Evolutionary conservation across 2,888 invertebrate species (phyloP).

Genomic region (Drosophila hamatofila): DNA sequence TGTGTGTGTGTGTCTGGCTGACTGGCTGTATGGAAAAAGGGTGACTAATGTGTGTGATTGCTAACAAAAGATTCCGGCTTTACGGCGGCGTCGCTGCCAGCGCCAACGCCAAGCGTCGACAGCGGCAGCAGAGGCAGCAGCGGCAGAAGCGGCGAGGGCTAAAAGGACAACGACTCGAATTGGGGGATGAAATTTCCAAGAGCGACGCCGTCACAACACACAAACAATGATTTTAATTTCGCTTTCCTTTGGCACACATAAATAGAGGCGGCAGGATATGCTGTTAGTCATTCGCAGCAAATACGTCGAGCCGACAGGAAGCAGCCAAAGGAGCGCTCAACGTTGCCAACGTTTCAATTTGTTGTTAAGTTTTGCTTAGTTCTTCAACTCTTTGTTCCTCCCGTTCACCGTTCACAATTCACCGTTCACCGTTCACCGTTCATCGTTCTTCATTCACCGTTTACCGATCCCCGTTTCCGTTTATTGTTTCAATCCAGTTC

Average conservation of each 20-base stretch:
- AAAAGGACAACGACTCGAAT: constrained; percentile 83
- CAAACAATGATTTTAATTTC: constrained; percentile 81
- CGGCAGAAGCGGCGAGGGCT: constrained; percentile 55
- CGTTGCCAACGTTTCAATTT: constrained; percentile 71
- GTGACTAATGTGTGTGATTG: constrained; percentile 84
- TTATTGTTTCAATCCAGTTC: constrained; percentile 44
- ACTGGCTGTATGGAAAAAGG: constrained; percentile 77
- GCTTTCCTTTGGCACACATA: constrained; percentile 84
- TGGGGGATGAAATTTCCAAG: constrained; percentile 81
- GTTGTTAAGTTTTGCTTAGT: constrained; percentile 76
- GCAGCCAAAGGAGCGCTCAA: constrained; percentile 67
- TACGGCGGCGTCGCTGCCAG: constrained; percentile 46
- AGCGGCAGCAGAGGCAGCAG: constrained; percentile 12
- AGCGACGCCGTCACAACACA: constrained; percentile 64
- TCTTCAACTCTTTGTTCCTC: constrained; percentile 62
- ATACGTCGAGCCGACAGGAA: constrained; percentile 83
- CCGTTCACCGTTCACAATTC: constrained; percentile 19
- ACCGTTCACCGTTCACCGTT: constrained; percentile 22
- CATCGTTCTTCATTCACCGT: constrained; percentile 15
- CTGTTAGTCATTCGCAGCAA: constrained; percentile 85
- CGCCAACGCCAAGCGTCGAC: constrained; percentile 28
- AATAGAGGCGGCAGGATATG: constrained; percentile 83
- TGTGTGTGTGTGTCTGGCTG: constrained; percentile 31
- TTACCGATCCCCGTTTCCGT: constrained; percentile 44
- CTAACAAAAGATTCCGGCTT: constrained; percentile 83